These are phyloP conservation scores for Actinemys pallida DNA, from an alignment of 2,113 vertebrate species.

Conservation along the genomic window DNA sequence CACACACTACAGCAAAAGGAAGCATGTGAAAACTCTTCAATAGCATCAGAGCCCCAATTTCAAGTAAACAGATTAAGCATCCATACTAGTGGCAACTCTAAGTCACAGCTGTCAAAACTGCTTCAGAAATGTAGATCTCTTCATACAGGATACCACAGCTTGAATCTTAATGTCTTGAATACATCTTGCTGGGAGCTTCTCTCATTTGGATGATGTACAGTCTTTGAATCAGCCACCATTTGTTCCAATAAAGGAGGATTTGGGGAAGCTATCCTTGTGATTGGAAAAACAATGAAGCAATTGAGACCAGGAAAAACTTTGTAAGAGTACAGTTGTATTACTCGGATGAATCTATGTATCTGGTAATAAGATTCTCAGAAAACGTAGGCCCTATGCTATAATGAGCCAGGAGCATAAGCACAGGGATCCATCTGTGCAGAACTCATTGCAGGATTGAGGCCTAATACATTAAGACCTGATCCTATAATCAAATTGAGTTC, in stretches of 20 bases:
- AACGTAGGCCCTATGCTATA: not conserved
- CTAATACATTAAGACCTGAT: slow-evolving; percentile 9
- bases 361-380: not conserved
- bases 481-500: slow-evolving; percentile 54
- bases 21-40: slow-evolving; percentile 28
- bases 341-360: not conserved
- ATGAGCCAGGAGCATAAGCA: not conserved
- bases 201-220: slow-evolving; percentile 49
- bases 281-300: slow-evolving; percentile 46
- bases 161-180: slow-evolving; percentile 55
- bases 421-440: slow-evolving; percentile 14
- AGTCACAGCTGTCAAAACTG: slow-evolving; percentile 50
- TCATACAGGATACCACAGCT: slow-evolving; percentile 41
- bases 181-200: slow-evolving; percentile 66
- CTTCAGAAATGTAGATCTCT: slow-evolving; percentile 64
- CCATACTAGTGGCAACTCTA: slow-evolving; percentile 38
- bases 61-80: slow-evolving; percentile 58
- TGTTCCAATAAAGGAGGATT: slow-evolving; percentile 51
- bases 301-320: not conserved
- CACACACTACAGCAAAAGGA: slow-evolving; percentile 20
- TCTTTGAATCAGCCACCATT: slow-evolving; percentile 39
- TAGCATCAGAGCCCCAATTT: slow-evolving; percentile 33
- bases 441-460: slow-evolving; percentile 3
- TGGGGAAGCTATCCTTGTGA: slow-evolving; percentile 20
- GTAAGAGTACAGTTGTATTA: not conserved